Base-by-base conservation (phyloP, 1,140 invertebrate genomes). In the Elysia chlorotica region DNA sequence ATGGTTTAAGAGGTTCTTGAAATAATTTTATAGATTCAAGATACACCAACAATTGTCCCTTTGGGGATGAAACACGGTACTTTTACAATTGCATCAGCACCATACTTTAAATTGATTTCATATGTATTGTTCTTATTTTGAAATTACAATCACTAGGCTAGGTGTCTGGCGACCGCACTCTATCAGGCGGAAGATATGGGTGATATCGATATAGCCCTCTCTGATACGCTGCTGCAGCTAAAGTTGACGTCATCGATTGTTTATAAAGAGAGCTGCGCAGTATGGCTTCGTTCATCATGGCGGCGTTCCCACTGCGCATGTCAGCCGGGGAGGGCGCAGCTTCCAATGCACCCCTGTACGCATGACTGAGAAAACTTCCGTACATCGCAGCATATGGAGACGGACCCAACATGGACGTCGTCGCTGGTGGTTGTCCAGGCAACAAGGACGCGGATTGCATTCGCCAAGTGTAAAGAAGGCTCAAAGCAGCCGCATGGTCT, bases 401-500 rank as follows among this genome's bases (percentile, higher is more conserved):
- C 2, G 69, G 69, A 31, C 19, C 38, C 1, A 71, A 2, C 31
- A 57, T 23, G 19, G 69, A 33, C n/a, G n/a, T n/a, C n/a, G n/a
- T n/a, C n/a, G n/a, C n/a, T n/a, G n/a, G n/a, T 28, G 57, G 69
- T 63, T 71, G 69, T n/a, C 69, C 69, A 25, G 69, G 69, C 38
- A 71, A 71, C 57, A 71, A n/a, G 4, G 69, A 62, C 69, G 69
- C 69, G 6, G 69, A 71, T 23, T 71, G 69, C 69, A 71, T 71
- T 31, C 69, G 35, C 69, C 57, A 71, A n/a, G 31, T 71, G 37
- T 71, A 71, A 2, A 71, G 69, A 28, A 71, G 59, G 35, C 69
- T 71, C 25, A 71, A 59, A 25, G 69, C 69, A 4, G 69, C 69
- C 19, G 69, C 69, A 59, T 71, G 69, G 38, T 71, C 69, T 71